phyloP scores from a whole-genome alignment of 2,113 vertebrate species.

The Petroica traversi region DNA sequence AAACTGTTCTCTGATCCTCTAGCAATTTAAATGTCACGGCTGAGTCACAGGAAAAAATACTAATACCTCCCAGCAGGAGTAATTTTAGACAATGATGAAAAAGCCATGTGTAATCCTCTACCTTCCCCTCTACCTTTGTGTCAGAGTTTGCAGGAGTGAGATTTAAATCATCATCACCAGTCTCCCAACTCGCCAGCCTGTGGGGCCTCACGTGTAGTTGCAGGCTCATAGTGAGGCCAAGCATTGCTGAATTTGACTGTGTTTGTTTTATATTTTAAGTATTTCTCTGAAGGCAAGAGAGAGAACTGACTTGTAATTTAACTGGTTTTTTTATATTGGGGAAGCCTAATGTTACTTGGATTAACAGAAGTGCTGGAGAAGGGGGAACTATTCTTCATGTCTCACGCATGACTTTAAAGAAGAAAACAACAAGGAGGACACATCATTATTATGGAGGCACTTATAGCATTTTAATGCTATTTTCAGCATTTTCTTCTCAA shows the following conservation, averaged over 20 bases:
- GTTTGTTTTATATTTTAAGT: background rate
- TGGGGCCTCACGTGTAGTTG: accelerated
- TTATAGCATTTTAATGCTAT: background rate
- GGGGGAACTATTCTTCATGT: background rate
- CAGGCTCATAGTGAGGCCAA: background rate
- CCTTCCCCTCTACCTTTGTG: background rate
- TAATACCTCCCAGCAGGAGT: background rate
- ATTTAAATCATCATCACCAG: background rate
- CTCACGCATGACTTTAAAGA: background rate
- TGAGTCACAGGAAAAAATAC: background rate
- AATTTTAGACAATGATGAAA: background rate
- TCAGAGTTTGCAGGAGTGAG: background rate
- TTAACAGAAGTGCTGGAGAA: background rate
- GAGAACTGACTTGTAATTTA: background rate
- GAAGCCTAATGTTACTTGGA: background rate
- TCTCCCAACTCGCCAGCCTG: background rate
- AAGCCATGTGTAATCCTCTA: background rate
- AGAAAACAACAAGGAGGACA: background rate
- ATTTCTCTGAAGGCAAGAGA: background rate
- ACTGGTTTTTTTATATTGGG: background rate
- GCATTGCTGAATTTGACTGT: background rate
- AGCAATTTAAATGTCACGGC: background rate
- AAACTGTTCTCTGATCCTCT: background rate
- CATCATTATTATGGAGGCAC: background rate
- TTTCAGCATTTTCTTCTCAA: background rate